A percentile compares a stretch with the other conserved stretches of the same genome.
Evolutionary conservation across 1,140 invertebrate genomes (phyloP).

Genomic region (Dinoponera quadriceps): DNA sequence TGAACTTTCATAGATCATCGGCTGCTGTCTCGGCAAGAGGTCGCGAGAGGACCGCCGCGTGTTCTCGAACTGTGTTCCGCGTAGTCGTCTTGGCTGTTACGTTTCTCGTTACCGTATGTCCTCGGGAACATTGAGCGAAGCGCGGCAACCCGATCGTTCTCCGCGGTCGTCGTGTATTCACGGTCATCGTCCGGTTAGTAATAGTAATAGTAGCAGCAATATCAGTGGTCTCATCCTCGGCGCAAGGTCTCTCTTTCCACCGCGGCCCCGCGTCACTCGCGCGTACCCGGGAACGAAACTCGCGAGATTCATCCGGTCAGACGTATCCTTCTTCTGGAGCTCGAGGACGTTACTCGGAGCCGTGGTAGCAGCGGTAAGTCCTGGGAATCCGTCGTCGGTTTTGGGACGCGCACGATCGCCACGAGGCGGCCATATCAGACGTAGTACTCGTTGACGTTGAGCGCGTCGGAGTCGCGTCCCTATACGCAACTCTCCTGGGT

Average conservation of each 20-base stretch:
- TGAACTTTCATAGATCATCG: neutral
- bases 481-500: conserved; percentile 95
- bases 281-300: neutral
- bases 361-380: neutral
- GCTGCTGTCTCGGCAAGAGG: conserved; percentile 11
- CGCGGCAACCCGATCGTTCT: conserved; percentile 8
- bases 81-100: neutral
- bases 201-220: too few relatives aligned
- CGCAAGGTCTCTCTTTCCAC: neutral
- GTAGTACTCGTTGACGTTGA: conserved; percentile 85
- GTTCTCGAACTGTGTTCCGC: neutral
- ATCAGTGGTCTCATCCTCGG: neutral
- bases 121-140: conserved; percentile 6
- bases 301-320: conserved; percentile 16
- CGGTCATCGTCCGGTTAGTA: neutral
- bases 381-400: neutral
- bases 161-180: conserved; percentile 22
- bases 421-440: conserved; percentile 82
- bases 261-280: conserved; percentile 11
- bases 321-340: conserved; percentile 27
- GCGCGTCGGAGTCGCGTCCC: conserved; percentile 84
- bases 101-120: neutral
- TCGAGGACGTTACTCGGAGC: conserved; percentile 6
- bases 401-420: conserved; percentile 48
- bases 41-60: neutral